Base-by-base conservation (phyloP, 2,888 invertebrate species). In the Arge pagana region DNA sequence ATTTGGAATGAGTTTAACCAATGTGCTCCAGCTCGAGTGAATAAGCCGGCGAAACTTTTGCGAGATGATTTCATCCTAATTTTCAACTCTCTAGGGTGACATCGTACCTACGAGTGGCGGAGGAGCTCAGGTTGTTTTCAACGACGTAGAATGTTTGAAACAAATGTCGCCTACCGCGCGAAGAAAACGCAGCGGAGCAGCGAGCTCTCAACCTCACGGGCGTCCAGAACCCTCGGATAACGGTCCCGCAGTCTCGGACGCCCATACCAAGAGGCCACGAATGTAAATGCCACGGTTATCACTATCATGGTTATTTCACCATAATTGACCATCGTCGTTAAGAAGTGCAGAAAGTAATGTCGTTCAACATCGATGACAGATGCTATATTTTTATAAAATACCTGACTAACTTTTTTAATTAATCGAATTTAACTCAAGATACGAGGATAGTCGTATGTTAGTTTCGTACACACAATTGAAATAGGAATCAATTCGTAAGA, bases 111-210 rank as follows among this genome's bases (percentile, higher is more conserved):
- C 98, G 0, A 87, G 89, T 52, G 91, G 93, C 1, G 98, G 98
- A 0, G 98, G 99, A 0, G 92, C 96, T 0, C 95, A 97, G 69
- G 90, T 98, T 0, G 88, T 96, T 19, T 96, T 98, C 72, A 90
- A 92, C 63, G 97, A 97, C 76, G 90, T 98, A 1, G 98, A 99
- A 74, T 87, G 88, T 70, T 74, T 96, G 6, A 87, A 86, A 59
- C 93, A 94, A 69, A 83, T 86, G 65, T 91, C 91, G 0, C 93
- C 93, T 0, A 85, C 81, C 1, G 74, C 67, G 18, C 56, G 59
- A 36, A 66, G 74, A 43, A 76, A 76, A 56, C 70, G 76, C 21
- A 74, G 71, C 39, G 68, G 69, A 16, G 23, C 45, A 18, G 15
- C 50, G 1, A 48, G 43, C 5, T 36, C 37, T 15, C 42, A 52